These are phyloP conservation scores for Drosophila seguyi DNA, from an alignment of 1,140 invertebrate species.

Conservation along the genomic window DNA sequence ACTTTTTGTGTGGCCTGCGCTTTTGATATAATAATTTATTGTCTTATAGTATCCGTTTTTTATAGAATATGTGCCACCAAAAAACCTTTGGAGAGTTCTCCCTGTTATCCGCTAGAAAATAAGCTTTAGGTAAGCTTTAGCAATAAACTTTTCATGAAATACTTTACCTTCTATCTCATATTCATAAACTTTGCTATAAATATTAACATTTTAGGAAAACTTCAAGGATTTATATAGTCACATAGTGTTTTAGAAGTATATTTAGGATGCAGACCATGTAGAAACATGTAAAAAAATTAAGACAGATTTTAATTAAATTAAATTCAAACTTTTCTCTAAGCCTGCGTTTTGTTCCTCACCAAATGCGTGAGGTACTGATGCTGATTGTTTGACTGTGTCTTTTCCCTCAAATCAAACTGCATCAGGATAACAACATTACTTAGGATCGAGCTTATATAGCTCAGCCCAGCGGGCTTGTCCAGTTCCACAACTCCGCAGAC, in stretches of 20 bases:
- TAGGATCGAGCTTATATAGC: constrained; percentile 48
- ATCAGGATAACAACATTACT: constrained; percentile 62
- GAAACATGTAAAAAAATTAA: not conserved
- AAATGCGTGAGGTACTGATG: constrained; percentile 3
- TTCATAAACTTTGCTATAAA: not conserved
- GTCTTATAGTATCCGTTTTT: not conserved
- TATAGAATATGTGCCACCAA: not conserved
- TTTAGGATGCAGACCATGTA: not conserved
- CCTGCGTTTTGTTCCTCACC: not conserved
- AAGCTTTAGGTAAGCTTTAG: not conserved
- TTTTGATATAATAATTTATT: not conserved
- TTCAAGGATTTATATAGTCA: too few species aligned
- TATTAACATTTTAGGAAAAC: too few species aligned
- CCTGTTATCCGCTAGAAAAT: constrained; percentile 12
- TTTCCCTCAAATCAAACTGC: constrained; percentile 61
- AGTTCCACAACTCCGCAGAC: constrained; percentile 49
- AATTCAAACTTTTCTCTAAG: not conserved
- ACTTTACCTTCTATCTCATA: too few species aligned
- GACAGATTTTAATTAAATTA: not conserved
- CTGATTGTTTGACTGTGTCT: not conserved
- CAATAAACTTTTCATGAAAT: not conserved
- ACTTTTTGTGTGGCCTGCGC: not conserved
- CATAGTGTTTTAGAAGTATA: not conserved
- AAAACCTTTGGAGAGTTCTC: not conserved
- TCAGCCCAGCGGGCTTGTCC: constrained; percentile 49